Conservation (phyloP, 2,888 invertebrate species). For the Ellobium chinense region DNA sequence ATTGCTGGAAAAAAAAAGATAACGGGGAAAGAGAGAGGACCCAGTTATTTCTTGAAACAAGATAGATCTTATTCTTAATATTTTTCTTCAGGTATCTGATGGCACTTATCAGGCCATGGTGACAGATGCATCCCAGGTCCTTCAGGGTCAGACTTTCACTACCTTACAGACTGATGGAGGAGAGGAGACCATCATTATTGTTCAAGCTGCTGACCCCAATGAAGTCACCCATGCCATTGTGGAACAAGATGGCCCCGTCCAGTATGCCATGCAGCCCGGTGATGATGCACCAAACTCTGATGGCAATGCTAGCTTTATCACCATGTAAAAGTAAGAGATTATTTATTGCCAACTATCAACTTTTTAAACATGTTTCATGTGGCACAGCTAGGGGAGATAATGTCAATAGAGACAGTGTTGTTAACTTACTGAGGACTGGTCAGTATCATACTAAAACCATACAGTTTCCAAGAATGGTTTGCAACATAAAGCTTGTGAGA, state of each 20-base stretch:
- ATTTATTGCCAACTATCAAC: too few species aligned
- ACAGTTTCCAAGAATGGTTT: too few species aligned
- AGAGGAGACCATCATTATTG: slow-evolving; percentile 74
- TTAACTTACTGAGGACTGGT: too few species aligned
- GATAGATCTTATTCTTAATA: neutral
- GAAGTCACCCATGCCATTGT: slow-evolving; percentile 75
- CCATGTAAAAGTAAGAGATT: slow-evolving; percentile 37
- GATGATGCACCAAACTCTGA: slow-evolving; percentile 48
- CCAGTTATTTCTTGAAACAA: too few species aligned
- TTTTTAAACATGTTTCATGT: neutral
- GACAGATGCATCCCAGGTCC: slow-evolving; percentile 64
- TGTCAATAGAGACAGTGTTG: too few species aligned
- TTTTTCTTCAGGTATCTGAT: slow-evolving; percentile 46
- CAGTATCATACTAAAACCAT: too few species aligned
- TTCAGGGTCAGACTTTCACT: slow-evolving; percentile 68
- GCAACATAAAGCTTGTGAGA: too few species aligned
- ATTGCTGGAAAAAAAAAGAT: too few species aligned
- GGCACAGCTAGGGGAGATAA: too few species aligned
- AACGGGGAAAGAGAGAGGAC: too few species aligned
- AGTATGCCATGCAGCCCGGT: slow-evolving; percentile 65
- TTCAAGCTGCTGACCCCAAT: slow-evolving; percentile 70
- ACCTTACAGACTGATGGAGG: slow-evolving; percentile 70
- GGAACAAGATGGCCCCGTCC: slow-evolving; percentile 66
- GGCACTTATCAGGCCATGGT: slow-evolving; percentile 63
- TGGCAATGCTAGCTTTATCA: slow-evolving; percentile 52